Conservation (phyloP, 2,888 invertebrate genomes). For the Norana najaformis region DNA sequence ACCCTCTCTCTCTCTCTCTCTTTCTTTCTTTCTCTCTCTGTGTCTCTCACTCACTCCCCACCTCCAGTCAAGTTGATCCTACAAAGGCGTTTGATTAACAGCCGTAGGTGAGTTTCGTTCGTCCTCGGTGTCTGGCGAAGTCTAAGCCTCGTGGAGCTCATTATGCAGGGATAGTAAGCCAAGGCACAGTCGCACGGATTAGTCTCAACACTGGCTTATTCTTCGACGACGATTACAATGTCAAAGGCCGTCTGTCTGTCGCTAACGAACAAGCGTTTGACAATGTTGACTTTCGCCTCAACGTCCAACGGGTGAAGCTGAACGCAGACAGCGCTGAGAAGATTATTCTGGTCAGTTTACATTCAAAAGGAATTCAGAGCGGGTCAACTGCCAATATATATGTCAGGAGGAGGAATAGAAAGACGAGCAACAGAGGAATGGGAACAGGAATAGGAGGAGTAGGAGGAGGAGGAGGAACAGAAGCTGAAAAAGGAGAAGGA, state of each 20-base stretch:
- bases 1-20: background rate
- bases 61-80: background rate
- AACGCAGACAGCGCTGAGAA: background rate
- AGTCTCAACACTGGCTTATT: background rate
- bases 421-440: background rate
- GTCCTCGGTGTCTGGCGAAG: background rate
- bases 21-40: background rate
- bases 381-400: background rate
- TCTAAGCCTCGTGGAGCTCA: background rate
- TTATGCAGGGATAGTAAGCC: background rate
- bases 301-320: background rate
- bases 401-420: background rate
- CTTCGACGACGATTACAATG: background rate
- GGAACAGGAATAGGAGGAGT: too few species aligned
- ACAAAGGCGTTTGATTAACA: background rate
- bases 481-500: too few species aligned
- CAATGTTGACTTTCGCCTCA: background rate
- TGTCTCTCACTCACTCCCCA: background rate
- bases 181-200: background rate
- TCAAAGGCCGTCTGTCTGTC: background rate
- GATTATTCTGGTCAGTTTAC: background rate
- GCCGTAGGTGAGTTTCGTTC: background rate
- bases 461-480: background rate
- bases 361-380: background rate
- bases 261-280: background rate